Conservation (phyloP, 1,140 invertebrate genomes). For the Pygmarrhopalites habei region DNA sequence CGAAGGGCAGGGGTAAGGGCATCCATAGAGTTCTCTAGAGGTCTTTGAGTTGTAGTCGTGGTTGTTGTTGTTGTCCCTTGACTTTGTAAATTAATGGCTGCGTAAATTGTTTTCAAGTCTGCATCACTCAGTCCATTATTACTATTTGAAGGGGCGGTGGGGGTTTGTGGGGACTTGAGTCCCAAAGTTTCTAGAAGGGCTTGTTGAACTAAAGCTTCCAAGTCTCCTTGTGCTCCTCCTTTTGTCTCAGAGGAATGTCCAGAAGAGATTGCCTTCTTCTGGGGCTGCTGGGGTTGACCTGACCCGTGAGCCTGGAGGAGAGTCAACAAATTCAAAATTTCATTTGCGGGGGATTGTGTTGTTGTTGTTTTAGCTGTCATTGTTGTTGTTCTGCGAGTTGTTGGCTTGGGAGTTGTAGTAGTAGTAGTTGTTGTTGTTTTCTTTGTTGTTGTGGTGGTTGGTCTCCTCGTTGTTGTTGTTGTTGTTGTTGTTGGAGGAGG, state of each 20-base stretch:
- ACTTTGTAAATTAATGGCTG: constrained; percentile 1
- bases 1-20: constrained; percentile 15
- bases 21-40: constrained; percentile 8
- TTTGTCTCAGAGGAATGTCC: background rate
- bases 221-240: constrained; percentile 6
- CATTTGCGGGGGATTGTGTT: constrained; percentile 6
- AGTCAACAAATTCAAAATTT: constrained; percentile 21
- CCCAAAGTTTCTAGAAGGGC: constrained; percentile 7
- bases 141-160: background rate
- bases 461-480: background rate
- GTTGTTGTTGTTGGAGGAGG: too few relatives aligned
- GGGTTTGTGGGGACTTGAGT: background rate
- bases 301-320: too few relatives aligned
- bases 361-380: too few relatives aligned
- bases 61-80: background rate
- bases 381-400: too few relatives aligned
- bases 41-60: background rate
- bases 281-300: background rate
- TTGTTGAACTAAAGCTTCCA: constrained; percentile 6
- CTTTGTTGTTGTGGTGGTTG: background rate
- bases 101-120: constrained; percentile 12
- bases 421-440: background rate
- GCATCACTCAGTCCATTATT: constrained; percentile 10
- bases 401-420: too few relatives aligned
- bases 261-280: too few relatives aligned